Evolutionary conservation across 2,113 vertebrate species (phyloP).

Genomic region (Ceratotherium simum): DNA sequence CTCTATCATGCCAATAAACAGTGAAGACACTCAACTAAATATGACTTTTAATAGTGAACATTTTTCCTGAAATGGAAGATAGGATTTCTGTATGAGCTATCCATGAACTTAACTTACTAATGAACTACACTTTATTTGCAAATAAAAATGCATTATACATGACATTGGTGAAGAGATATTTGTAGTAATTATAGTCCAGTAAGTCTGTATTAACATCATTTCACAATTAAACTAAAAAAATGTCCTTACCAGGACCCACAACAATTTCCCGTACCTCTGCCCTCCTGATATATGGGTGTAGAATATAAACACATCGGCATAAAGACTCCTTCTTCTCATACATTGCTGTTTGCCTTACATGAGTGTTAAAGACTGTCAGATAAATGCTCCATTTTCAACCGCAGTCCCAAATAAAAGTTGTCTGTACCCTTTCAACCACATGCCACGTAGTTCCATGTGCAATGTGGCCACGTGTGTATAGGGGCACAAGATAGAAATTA

Average conservation of each 20-base stretch:
- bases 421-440: not conserved
- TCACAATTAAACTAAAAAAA: not conserved
- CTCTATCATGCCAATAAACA: not conserved
- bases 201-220: not conserved
- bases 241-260: not conserved
- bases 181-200: not conserved
- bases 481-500: not conserved
- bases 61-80: not conserved
- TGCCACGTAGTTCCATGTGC: fast-evolving
- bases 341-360: not conserved
- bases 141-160: constrained; percentile 8
- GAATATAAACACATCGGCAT: not conserved
- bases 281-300: not conserved
- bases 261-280: not conserved
- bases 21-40: not conserved
- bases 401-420: not conserved
- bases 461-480: not conserved
- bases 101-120: not conserved
- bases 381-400: not conserved
- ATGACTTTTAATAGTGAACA: not conserved
- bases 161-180: not conserved
- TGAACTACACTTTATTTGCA: not conserved
- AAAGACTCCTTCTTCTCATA: not conserved
- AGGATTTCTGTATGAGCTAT: not conserved
- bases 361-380: not conserved